These are phyloP conservation scores for Drosophila erecta DNA, from an alignment of 1,140 invertebrate species.

Conservation along the genomic window DNA sequence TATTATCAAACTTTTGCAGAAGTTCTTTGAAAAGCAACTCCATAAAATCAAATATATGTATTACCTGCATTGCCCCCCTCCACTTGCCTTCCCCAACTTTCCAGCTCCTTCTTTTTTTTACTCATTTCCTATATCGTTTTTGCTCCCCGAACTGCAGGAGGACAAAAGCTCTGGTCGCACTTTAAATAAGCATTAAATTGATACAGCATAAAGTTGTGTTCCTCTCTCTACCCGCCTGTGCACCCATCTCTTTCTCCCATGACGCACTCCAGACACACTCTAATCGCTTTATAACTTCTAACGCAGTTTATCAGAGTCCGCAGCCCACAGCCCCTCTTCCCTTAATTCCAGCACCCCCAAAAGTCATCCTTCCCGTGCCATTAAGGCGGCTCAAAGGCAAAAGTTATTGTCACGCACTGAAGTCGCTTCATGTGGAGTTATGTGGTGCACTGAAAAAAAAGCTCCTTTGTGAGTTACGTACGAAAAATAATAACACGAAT, in stretches of 20 bases:
- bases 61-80: slow-evolving; percentile 51
- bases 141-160: slow-evolving; percentile 21
- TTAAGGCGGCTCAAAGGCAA: slow-evolving; percentile 52
- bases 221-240: neutral
- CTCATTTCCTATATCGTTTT: slow-evolving; percentile 48
- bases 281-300: slow-evolving; percentile 82
- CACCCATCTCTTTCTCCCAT: slow-evolving; percentile 4
- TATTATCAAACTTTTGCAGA: slow-evolving; percentile 58
- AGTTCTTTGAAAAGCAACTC: slow-evolving; percentile 47
- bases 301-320: slow-evolving; percentile 70
- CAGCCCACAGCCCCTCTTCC: slow-evolving; percentile 24
- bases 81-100: neutral
- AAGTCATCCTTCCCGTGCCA: slow-evolving; percentile 3
- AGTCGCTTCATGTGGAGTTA: slow-evolving; percentile 54
- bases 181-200: slow-evolving; percentile 80
- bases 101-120: slow-evolving; percentile 18
- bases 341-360: slow-evolving; percentile 15
- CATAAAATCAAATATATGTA: slow-evolving; percentile 79
- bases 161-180: slow-evolving; percentile 31
- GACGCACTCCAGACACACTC: slow-evolving; percentile 55
- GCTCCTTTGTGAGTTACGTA: no score
- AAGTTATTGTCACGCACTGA: slow-evolving; percentile 80
- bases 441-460: slow-evolving; percentile 8
- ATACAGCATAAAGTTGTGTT: slow-evolving; percentile 59
- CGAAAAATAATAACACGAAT: no score